These are phyloP conservation scores for Hydrotaea cyrtoneurina DNA, from an alignment of 2,888 invertebrate species.

Conservation along the genomic window DNA sequence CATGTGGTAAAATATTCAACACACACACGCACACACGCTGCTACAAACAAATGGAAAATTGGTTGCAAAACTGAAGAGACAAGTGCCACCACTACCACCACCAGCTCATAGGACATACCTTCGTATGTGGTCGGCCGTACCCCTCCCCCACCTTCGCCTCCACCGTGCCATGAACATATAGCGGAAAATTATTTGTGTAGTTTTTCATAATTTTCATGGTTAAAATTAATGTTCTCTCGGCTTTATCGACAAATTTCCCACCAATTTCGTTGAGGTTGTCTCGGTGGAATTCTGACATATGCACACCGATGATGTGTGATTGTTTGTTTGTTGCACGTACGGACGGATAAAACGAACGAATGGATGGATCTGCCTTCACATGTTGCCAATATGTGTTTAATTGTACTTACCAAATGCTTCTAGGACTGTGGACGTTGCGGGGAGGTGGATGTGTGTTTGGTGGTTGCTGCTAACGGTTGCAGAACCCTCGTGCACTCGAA, in stretches of 20 bases:
- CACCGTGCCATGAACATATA: not conserved
- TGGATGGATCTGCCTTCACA: not conserved
- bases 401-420: constrained; percentile 10
- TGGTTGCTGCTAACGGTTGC: not conserved
- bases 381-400: constrained; percentile 15
- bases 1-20: constrained; percentile 62
- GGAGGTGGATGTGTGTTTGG: not conserved
- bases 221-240: constrained; percentile 48
- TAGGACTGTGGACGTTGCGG: not conserved
- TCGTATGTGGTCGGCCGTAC: not conserved
- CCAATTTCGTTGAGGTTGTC: constrained; percentile 24
- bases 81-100: constrained; percentile 30
- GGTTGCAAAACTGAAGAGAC: constrained; percentile 71
- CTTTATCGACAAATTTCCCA: constrained; percentile 38
- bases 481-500: not conserved
- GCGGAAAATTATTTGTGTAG: constrained; percentile 16
- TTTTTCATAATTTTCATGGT: constrained; percentile 54
- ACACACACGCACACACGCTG: not conserved
- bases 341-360: not conserved
- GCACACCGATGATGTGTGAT: not conserved
- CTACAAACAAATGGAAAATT: constrained; percentile 74
- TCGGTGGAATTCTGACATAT: constrained; percentile 30
- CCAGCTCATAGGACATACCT: constrained; percentile 4
- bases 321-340: not conserved
- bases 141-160: too few relatives aligned